A percentile compares a stretch with the other conserved stretches of the same genome.
Evolutionary conservation across 2,888 invertebrate genomes (phyloP).

Genomic region (Protonemura montana): DNA sequence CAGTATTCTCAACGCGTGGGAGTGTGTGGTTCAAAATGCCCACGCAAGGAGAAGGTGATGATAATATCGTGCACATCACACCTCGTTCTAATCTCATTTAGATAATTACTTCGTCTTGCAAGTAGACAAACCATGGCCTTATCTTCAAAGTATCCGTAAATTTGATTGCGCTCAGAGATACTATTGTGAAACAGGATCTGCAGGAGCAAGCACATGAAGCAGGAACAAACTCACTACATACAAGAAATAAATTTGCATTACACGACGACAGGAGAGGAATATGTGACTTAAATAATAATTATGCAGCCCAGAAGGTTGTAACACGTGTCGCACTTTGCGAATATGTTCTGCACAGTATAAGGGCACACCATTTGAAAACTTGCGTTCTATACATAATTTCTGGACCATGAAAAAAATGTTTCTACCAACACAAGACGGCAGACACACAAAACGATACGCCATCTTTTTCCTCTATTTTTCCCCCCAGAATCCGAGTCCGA

Average conservation of each 20-base stretch:
- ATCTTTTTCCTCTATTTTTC: neutral
- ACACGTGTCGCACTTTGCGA: neutral
- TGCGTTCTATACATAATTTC: neutral
- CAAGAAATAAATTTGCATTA: constrained; percentile 12
- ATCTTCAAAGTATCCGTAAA: constrained; percentile 3
- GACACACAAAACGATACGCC: neutral
- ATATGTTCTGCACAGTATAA: too few species aligned
- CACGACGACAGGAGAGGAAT: neutral
- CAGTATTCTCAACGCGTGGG: neutral
- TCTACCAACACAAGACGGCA: neutral
- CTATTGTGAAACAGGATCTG: neutral
- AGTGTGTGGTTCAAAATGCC: neutral
- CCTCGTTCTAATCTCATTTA: neutral
- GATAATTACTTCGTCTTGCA: neutral
- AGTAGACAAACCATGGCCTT: neutral
- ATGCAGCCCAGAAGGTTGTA: neutral
- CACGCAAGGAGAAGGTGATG: neutral
- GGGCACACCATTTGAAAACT: neutral
- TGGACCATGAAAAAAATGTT: neutral
- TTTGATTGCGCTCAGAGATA: neutral
- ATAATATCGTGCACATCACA: neutral
- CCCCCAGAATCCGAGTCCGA: neutral
- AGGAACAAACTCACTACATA: neutral
- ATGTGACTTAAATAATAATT: neutral
- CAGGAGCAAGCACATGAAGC: neutral